Evolutionary conservation across 2,888 invertebrate genomes (phyloP).

Genomic region (Melieria omissa): DNA sequence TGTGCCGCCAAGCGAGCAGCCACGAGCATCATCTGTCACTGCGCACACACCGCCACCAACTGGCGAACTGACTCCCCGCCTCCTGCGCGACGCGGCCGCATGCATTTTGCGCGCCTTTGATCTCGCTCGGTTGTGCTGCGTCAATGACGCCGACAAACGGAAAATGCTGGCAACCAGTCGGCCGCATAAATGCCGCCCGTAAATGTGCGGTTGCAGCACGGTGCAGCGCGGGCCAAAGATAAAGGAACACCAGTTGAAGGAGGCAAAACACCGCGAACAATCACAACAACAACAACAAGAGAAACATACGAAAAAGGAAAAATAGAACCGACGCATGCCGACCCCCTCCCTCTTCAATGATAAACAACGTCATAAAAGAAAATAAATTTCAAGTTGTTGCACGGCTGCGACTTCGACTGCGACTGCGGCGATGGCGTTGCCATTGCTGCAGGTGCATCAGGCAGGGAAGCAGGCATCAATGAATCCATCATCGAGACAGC

Average conservation of each 20-base stretch:
- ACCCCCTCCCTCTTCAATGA: too few species aligned
- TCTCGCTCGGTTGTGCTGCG: constrained; percentile 1
- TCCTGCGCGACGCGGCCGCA: background rate
- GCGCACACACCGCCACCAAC: background rate
- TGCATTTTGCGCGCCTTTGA: background rate
- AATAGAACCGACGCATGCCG: background rate
- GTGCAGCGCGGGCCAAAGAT: background rate
- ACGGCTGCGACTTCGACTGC: too few species aligned
- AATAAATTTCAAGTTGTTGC: too few species aligned
- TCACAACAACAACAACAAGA: background rate
- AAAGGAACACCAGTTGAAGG: background rate
- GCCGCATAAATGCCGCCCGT: constrained; percentile 1
- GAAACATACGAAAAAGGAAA: background rate
- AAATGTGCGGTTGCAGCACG: background rate
- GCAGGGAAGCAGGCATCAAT: too few species aligned
- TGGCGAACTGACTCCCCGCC: background rate
- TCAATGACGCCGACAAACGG: background rate
- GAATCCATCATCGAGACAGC: too few species aligned
- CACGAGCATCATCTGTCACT: too few species aligned
- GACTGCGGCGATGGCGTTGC: too few species aligned
- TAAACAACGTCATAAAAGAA: too few species aligned
- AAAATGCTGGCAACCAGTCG: background rate
- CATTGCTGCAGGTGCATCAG: too few species aligned
- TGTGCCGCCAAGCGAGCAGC: too few species aligned
- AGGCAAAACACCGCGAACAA: background rate